Evolutionary conservation across 2,113 vertebrate genomes (phyloP), one percentile per base, ranked within the genome.

Genomic region (Archilochus colubris): DNA sequence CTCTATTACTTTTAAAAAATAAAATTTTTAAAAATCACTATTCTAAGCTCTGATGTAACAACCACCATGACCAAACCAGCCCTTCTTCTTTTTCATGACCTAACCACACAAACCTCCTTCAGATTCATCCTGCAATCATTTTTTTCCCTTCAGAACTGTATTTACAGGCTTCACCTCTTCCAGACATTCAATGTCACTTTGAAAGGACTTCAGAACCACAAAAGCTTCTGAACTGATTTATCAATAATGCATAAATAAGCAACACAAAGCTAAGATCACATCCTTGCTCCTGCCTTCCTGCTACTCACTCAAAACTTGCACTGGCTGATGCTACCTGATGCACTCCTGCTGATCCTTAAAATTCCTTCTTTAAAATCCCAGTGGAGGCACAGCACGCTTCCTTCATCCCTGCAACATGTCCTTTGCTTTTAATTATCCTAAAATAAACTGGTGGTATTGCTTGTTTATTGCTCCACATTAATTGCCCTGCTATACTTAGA

Each of bases 161-260:
- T 64, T 57, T 50, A 31, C 30, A 44, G 38, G 58, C n/a, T 70
- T 48, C 27, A 59, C 24, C 59, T 30, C 11, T 59, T 59, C 63
- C 38, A 70, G 58, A 63, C 24, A 46, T 58, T 46, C 25, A 22
- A 19, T 7, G 7, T 51, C 40, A 44, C 25, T 90, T 55, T 38
- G 23, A 50, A 78, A 61, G 31, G 22, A 50, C 46, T 66, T 72
- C 58, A 54, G 59, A 78, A 79, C 22, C 15, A 73, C 33, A 40
- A 55, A 72, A 57, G 54, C 16, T 22, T 36, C 31, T 50, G 44
- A 73, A 67, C 15, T n/a, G 48, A 73, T 44, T 50, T 25, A 67
- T 1, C 1, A 38, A 67, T 23, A 62, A 78, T 1, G 46, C 28
- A 55, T 59, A 24, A 1, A 0, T 28, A 72, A 59, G 40, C 50